Base-by-base conservation (phyloP, 1,140 invertebrate genomes). In the Lutraria rhynchaena region DNA sequence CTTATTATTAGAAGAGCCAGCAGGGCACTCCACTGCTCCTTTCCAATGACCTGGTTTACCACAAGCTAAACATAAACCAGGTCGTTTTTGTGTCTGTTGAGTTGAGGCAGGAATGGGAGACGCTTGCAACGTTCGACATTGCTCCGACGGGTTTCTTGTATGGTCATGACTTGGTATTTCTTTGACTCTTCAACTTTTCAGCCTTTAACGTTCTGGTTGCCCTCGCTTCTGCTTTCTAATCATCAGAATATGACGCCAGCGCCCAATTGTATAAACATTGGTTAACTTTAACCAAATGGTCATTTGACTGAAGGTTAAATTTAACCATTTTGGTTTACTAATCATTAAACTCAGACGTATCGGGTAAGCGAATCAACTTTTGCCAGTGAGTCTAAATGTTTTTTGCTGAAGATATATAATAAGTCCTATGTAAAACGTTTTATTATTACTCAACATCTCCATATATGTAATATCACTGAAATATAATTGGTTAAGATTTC, bases 41-140 rank as follows among this genome's bases (percentile, higher is more conserved):
- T 31, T 33, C 67, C 67, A 71, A 53, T 71, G 67, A 17, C 67
- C 67, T 17, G 67, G 41, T 61, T 76, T 76, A 7, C 73, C 73
- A 76, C 57, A 76, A 4, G 41, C 60, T 33, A 65, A 77, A 77
- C 74, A 65, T 19, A 65, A 15, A 15, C 74, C 44, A 53, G 60
- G 74, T 61, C n/a, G n/a, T n/a, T n/a, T n/a, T n/a, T n/a, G 58
- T 58, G 22, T 35, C 27, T 49, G 22, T 29, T 37, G 41, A 22
- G 41, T 46, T 27, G 33, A 19, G n/a, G 29, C 22, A 53, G 27
- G 7, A 46, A 51, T 31, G 5, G 29, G 19, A 15, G 24, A 37
- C 27, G 19, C 33, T 15, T 41, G n/a, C 19, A 33, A 22, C 35
- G 37, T 57, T 27, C 11, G 31, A 29, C 15, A 31, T 22, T 70